Evolutionary conservation across 2,888 invertebrate genomes (phyloP), one percentile per base, ranked within the genome.

Genomic region (Hylaea fasciaria): DNA sequence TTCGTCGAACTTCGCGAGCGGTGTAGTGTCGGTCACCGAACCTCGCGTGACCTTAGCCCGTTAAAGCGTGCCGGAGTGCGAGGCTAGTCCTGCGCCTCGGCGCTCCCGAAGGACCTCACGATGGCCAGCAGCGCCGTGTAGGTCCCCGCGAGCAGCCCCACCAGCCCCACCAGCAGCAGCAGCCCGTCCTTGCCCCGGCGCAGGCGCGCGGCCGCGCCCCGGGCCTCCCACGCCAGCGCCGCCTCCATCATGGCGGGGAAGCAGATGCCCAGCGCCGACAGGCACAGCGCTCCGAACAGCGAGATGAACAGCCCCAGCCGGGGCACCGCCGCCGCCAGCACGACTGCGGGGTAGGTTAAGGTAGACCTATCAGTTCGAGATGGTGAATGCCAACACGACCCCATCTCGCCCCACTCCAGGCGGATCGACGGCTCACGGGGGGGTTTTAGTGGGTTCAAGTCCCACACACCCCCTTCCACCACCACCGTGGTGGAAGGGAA

Each of bases 181-280:
- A 93, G 65, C 5, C 82, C 79, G 70, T 95, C 94, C 74, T 95
- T 95, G 81, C 50, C 32, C 39, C 81, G 76, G 0, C 74, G 70
- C 14, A 77, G 16, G 37, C 67, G 62, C 64, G 64, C 60, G 22
- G 3, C 22, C 3, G 22, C 4, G 86, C 94, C 94, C n/a, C 93
- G 83, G 17, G 95, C 14, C 14, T 5, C 13, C 14, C n/a, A 96
- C 62, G 76, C 61, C 43, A 86, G 65, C 71, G 94, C 83, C 39
- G 80, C 70, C 69, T 90, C 90, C 86, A 90, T 87, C 49, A 90
- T 95, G 0, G 97, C 97, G 2, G 98, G 98, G 81, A 98, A 96
- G 41, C 97, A 96, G 58, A 98, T 93, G 1, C 98, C 98, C 66
- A 98, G 92, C 0, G 96, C 96, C 0, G 98, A 97, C 47, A 98